phyloP scores from a whole-genome alignment of 23 tunicate species.

The Oikopleura vanhoeffeni region DNA sequence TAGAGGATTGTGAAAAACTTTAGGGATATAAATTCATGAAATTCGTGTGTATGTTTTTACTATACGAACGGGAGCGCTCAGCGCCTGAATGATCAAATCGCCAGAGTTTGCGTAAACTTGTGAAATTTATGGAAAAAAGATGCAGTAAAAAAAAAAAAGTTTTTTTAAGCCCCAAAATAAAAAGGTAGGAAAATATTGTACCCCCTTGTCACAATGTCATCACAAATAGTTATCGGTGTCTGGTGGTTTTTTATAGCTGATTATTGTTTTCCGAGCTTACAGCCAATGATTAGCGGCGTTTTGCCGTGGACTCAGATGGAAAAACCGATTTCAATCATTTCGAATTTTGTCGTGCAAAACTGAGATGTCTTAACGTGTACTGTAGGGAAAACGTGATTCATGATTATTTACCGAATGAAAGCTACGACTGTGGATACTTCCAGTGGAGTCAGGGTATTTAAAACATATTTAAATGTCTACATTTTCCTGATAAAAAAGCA shows the following conservation, averaged over 20 bases:
- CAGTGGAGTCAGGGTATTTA: neutral
- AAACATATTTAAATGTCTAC: too few species aligned
- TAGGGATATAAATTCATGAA: too few species aligned
- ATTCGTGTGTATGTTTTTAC: too few species aligned
- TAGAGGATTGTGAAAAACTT: too few species aligned
- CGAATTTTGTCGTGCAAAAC: constrained; percentile 26
- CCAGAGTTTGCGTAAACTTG: too few species aligned
- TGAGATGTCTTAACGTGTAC: constrained; percentile 41
- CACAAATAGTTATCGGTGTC: constrained; percentile 62
- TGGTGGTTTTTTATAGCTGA: constrained; percentile 74
- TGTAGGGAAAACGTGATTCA: constrained; percentile 31
- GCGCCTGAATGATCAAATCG: too few species aligned
- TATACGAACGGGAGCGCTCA: too few species aligned
- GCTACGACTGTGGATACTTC: neutral
- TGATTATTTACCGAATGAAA: constrained; percentile 25
- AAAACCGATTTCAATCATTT: constrained; percentile 3
- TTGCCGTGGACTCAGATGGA: constrained; percentile 47
- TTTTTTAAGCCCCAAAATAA: too few species aligned
- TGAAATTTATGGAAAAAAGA: too few species aligned
- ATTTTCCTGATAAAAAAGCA: too few species aligned
- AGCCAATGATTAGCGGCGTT: constrained; percentile 60
- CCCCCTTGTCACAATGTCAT: constrained; percentile 30
- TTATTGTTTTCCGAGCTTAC: constrained; percentile 45
- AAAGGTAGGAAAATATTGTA: too few species aligned
- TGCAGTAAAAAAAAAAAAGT: too few species aligned